Conservation (phyloP, 2,888 invertebrate species). For the Andrena dorsata region DNA sequence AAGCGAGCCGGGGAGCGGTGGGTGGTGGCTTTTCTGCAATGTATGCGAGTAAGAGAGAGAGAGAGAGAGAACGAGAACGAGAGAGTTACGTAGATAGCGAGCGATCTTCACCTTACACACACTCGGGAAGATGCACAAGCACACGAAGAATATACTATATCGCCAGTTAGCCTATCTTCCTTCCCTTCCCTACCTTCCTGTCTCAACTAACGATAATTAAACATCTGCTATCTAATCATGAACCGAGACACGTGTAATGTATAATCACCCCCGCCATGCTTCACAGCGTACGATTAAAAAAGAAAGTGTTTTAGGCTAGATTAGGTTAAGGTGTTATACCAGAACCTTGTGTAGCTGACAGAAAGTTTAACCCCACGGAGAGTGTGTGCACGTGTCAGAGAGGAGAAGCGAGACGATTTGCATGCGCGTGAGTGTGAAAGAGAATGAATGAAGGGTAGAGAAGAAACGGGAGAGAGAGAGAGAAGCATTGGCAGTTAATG, state of each 20-base stretch:
- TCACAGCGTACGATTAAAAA: slow-evolving; percentile 76
- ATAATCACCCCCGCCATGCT: slow-evolving; percentile 81
- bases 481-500: slow-evolving; percentile 60
- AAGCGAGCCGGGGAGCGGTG: slow-evolving; percentile 74
- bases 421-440: slow-evolving; percentile 29
- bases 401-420: slow-evolving; percentile 50
- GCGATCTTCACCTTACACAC: slow-evolving; percentile 58
- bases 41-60: slow-evolving; percentile 35
- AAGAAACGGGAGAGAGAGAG: slow-evolving; percentile 19
- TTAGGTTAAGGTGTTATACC: slow-evolving; percentile 76
- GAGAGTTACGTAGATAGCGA: background rate
- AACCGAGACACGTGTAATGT: slow-evolving; percentile 79
- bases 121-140: slow-evolving; percentile 54
- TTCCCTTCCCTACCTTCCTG: slow-evolving; percentile 36
- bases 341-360: slow-evolving; percentile 75
- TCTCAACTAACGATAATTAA: slow-evolving; percentile 60
- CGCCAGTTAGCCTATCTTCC: slow-evolving; percentile 52
- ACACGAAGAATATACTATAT: slow-evolving; percentile 47
- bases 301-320: slow-evolving; percentile 71
- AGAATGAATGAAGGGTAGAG: slow-evolving; percentile 42
- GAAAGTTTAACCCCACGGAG: slow-evolving; percentile 55
- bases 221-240: slow-evolving; percentile 66
- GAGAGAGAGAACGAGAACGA: slow-evolving; percentile 23
- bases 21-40: slow-evolving; percentile 62
- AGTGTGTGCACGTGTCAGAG: slow-evolving; percentile 45